These are phyloP conservation scores for Bembecia ichneumoniformis DNA, from an alignment of 2,888 invertebrate species.

Conservation along the genomic window DNA sequence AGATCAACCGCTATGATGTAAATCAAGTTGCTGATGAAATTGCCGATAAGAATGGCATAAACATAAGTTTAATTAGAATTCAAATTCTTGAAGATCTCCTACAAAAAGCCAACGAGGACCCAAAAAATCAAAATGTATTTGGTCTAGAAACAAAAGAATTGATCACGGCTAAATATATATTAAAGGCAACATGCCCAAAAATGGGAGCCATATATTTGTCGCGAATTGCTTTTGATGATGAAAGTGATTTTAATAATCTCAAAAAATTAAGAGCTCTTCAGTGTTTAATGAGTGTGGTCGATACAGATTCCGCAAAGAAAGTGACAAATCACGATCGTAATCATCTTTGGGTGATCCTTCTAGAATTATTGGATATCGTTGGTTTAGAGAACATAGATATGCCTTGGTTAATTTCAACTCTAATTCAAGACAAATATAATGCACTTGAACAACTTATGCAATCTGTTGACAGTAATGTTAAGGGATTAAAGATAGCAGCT, in stretches of 20 bases:
- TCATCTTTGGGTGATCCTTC: conserved; percentile 51
- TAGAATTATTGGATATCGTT: conserved; percentile 53
- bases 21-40: conserved; percentile 65
- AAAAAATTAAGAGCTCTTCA: conserved; percentile 64
- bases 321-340: conserved; percentile 53
- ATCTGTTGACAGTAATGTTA: conserved; percentile 37
- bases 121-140: conserved; percentile 25
- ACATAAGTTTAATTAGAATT: conserved; percentile 59
- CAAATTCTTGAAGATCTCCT: conserved; percentile 63
- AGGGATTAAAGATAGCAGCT: conserved; percentile 46
- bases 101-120: conserved; percentile 35
- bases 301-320: conserved; percentile 57
- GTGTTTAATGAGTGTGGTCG: conserved; percentile 61
- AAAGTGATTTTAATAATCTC: conserved; percentile 54
- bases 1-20: conserved; percentile 54
- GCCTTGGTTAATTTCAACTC: conserved; percentile 60
- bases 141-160: conserved; percentile 47
- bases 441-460: conserved; percentile 54
- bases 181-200: conserved; percentile 65
- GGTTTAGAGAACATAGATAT: conserved; percentile 57
- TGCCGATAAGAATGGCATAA: conserved; percentile 62
- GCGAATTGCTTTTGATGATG: conserved; percentile 61
- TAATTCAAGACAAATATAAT: conserved; percentile 50
- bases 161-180: conserved; percentile 61
- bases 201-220: conserved; percentile 67